Base-by-base conservation (phyloP, 2,888 invertebrate species). In the Melinaea marsaeus region DNA sequence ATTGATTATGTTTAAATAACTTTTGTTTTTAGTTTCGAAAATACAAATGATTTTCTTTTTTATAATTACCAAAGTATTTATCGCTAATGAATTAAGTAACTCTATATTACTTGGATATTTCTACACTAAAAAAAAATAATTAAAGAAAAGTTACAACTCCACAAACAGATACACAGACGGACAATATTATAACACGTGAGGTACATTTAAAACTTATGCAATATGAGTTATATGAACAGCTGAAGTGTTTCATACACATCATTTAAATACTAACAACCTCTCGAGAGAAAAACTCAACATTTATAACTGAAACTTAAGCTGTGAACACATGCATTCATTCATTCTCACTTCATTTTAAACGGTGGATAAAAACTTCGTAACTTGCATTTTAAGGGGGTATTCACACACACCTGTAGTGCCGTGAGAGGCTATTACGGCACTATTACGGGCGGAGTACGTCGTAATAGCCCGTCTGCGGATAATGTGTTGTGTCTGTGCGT, bases 401-500 rank as follows among this genome's bases (percentile, higher is more conserved):
- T 77, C 78, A 76, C 72, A 77, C 75, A 71, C 74, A 75, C 75
- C 77, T 75, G 75, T 65, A 76, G 75, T 69, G 66, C 71, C 69
- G 64, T 69, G 67, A 78, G 78, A 72, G 72, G 76, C 75, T 77
- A 79, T 79, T 79, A 79, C 72, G 62, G 69, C 57, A 64, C 72
- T 69, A 77, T 76, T 78, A 77, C 70, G 71, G 70, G 68, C 66
- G 63, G 61, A 69, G 71, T 66, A 66, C 72, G 69, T 69, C 72
- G 73, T 73, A 75, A 74, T 76, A 72, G 71, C 71, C 71, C 72
- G 71, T 73, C 74, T 72, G 71, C 69, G 68, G 71, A 71, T 75
- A 80, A 80, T 80, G 79, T 80, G 79, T 80, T 54, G 33, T 48
- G 35, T 13, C 51, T 54, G 34, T 62, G 57, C 54, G 57, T 62